These are phyloP conservation scores for Ailuropoda melanoleuca DNA, from an alignment of 2,113 vertebrate species.

Conservation along the genomic window DNA sequence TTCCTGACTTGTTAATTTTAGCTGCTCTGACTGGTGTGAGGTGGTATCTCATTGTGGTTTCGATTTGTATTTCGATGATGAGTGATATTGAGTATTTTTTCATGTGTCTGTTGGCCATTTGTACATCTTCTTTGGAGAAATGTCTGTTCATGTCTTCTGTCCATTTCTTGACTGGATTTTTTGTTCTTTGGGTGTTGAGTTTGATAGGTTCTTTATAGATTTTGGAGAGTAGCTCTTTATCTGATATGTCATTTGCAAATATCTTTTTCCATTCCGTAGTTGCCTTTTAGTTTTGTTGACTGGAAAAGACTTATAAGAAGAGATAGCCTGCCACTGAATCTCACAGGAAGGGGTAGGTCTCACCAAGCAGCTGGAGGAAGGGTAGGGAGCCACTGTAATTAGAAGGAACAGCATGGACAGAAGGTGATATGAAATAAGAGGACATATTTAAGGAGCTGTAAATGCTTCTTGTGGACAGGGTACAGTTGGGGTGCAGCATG, in stretches of 20 bases:
- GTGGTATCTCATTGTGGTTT: not conserved
- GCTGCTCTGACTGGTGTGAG: not conserved
- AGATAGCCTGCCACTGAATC: not conserved
- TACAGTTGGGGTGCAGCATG: accelerated
- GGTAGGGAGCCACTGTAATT: too few relatives aligned
- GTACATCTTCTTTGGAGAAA: not conserved
- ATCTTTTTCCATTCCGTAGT: not conserved
- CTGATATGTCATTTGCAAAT: not conserved
- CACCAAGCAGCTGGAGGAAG: not conserved
- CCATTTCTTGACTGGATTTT: not conserved
- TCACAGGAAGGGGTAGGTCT: not conserved
- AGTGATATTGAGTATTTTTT: not conserved
- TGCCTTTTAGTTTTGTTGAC: not conserved
- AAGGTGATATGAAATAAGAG: not conserved
- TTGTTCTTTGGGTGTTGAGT: not conserved
- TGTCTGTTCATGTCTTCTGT: not conserved
- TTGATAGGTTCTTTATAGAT: not conserved
- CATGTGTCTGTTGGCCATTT: not conserved
- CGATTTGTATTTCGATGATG: not conserved
- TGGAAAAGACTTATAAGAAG: not conserved
- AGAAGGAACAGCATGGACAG: not conserved
- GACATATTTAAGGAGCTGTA: not conserved
- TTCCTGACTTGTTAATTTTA: not conserved
- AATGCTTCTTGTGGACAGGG: not conserved
- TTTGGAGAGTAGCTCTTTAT: not conserved